phyloP scores from a whole-genome alignment of 2,113 vertebrate species.

The Phrynocephalus versicolor region DNA sequence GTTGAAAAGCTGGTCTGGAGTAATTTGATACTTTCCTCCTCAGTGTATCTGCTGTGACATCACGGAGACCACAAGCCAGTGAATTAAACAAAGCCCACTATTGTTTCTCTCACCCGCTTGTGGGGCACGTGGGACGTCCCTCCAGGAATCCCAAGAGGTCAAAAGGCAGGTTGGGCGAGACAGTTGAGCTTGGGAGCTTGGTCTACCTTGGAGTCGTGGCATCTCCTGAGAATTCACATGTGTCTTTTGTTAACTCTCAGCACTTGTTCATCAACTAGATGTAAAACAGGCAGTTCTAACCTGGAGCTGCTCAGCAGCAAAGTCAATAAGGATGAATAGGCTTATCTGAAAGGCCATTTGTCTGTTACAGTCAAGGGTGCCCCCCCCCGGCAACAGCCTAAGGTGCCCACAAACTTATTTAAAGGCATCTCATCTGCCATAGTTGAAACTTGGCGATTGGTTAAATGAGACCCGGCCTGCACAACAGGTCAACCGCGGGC shows the following conservation, averaged over 20 bases:
- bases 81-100: not conserved
- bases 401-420: too few species aligned
- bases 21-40: slow-evolving; percentile 27
- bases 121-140: not conserved
- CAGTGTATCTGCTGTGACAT: slow-evolving; percentile 23
- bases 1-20: not conserved
- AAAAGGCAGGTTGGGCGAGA: not conserved
- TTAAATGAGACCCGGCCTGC: not conserved
- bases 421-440: too few species aligned
- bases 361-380: not conserved
- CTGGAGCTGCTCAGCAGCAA: not conserved
- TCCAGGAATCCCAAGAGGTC: not conserved
- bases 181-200: not conserved
- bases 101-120: not conserved
- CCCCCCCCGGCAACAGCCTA: not conserved
- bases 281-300: not conserved
- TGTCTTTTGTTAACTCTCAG: not conserved
- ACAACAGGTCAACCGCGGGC: too few species aligned
- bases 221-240: not conserved
- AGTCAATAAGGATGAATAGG: not conserved
- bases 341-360: not conserved
- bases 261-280: not conserved
- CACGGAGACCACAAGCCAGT: not conserved
- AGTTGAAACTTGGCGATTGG: not conserved
- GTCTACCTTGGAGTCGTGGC: accelerated